A percentile compares a stretch with the other conserved stretches of the same genome.
Evolutionary conservation across 2,888 invertebrate genomes (phyloP).

Genomic region (Salticus scenicus): DNA sequence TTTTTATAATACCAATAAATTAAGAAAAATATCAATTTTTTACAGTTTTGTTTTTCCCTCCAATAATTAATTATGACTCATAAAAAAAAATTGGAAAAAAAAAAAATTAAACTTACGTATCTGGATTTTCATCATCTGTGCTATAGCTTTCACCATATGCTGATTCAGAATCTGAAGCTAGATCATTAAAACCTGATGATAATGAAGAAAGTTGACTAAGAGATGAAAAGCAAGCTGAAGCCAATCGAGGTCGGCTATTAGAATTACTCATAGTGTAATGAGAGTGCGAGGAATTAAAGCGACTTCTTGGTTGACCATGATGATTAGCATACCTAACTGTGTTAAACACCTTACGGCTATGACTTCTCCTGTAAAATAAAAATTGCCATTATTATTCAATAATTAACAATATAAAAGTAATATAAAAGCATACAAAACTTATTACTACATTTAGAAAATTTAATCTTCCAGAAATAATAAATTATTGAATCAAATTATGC

Average conservation of each 20-base stretch:
- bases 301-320: conserved; percentile 36
- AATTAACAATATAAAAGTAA: not conserved
- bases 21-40: no score
- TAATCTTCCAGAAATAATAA: no score
- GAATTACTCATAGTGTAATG: conserved; percentile 66
- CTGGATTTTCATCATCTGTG: conserved; percentile 73
- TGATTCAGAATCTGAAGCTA: conserved; percentile 75
- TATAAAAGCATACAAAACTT: no score
- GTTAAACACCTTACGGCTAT: conserved; percentile 92
- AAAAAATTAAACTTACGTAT: conserved; percentile 74
- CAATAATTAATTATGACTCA: no score
- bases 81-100: no score
- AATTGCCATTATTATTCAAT: no score
- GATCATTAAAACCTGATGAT: conserved; percentile 65
- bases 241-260: conserved; percentile 35
- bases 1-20: no score
- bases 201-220: conserved; percentile 68
- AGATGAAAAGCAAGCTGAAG: conserved; percentile 59
- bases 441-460: no score
- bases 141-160: conserved; percentile 74
- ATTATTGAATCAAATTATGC: no score
- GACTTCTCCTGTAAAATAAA: conserved; percentile 79
- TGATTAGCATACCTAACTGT: conserved; percentile 86
- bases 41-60: no score
- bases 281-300: conserved; percentile 69